A percentile compares a stretch with the other conserved stretches of the same genome.
Evolutionary conservation across 2,797 vertebrate species (phyloP).

Genomic region (Molossus alvarezi): DNA sequence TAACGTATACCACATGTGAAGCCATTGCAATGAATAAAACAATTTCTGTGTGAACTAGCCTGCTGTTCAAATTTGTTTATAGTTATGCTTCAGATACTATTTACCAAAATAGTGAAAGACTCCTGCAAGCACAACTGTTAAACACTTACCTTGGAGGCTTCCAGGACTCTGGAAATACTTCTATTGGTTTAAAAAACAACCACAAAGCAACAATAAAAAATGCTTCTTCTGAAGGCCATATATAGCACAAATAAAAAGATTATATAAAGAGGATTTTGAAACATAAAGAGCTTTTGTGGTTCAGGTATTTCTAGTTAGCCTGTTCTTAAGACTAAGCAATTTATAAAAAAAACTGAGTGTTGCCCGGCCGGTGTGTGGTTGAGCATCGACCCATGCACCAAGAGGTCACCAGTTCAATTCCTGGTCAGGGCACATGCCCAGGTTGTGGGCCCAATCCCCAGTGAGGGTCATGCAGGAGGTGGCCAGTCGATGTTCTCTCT

Average conservation of each 20-base stretch:
- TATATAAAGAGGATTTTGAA: constrained; percentile 61
- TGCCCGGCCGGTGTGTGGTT: not conserved
- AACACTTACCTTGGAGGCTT: constrained; percentile 69
- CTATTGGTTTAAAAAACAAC: constrained; percentile 53
- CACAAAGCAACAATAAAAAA: constrained; percentile 3
- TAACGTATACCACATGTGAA: constrained; percentile 48
- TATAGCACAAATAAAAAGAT: constrained; percentile 30
- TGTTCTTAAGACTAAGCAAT: constrained; percentile 2
- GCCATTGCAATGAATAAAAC: constrained; percentile 31
- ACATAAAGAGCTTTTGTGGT: constrained; percentile 69
- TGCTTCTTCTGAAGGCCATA: constrained; percentile 12
- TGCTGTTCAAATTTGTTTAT: constrained; percentile 74
- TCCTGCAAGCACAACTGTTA: constrained; percentile 66
- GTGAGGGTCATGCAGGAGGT: too few relatives aligned
- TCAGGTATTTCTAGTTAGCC: constrained; percentile 47
- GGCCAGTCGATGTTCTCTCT: too few relatives aligned
- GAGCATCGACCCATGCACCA: too few relatives aligned
- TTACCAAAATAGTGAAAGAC: constrained; percentile 68
- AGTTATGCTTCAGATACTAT: constrained; percentile 58
- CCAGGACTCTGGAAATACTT: constrained; percentile 56
- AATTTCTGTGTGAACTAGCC: constrained; percentile 58
- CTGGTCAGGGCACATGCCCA: too few relatives aligned
- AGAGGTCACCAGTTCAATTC: too few relatives aligned
- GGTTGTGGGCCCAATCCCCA: too few relatives aligned
- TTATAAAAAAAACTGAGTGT: not conserved